Percentiles rank a stretch among this genome's conserved stretches.
phyloP scores from a whole-genome alignment of 1,140 invertebrate species.

The Samia ricini region DNA sequence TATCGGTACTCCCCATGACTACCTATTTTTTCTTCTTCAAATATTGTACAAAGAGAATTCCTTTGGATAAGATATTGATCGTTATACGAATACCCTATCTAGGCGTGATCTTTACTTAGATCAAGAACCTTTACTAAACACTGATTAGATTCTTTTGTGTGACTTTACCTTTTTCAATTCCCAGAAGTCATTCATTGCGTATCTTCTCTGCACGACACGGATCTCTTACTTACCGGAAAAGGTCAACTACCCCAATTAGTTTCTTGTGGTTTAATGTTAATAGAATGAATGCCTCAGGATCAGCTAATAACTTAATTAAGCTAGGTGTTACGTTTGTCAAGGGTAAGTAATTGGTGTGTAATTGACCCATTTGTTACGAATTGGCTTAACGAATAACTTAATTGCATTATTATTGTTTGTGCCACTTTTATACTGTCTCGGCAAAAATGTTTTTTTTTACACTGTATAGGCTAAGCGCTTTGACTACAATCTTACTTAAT shows the following conservation, averaged over 20 bases:
- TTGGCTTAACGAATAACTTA: not conserved
- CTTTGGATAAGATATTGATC: not conserved
- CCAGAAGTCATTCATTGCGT: constrained; percentile 14
- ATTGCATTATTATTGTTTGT: no score
- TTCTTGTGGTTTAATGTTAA: constrained; percentile 12
- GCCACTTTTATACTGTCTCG: no score
- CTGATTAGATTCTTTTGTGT: not conserved
- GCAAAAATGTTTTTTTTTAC: no score
- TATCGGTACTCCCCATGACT: no score
- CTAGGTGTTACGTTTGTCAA: constrained; percentile 8
- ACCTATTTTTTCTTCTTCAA: not conserved
- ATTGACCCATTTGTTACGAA: not conserved
- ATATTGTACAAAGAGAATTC: not conserved
- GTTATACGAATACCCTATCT: not conserved
- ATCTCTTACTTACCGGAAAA: constrained; percentile 18
- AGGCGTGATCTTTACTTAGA: not conserved
- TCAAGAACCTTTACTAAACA: not conserved
- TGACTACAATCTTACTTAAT: no score
- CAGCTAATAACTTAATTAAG: constrained; percentile 7
- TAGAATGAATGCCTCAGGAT: constrained; percentile 7
- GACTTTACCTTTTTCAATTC: constrained; percentile 14
- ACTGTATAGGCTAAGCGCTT: no score
- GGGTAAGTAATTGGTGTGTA: not conserved
- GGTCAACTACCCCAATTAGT: constrained; percentile 21
- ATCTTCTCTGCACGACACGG: constrained; percentile 11